Conservation (phyloP, 2,888 invertebrate genomes). For the Xestia rhomboidea region DNA sequence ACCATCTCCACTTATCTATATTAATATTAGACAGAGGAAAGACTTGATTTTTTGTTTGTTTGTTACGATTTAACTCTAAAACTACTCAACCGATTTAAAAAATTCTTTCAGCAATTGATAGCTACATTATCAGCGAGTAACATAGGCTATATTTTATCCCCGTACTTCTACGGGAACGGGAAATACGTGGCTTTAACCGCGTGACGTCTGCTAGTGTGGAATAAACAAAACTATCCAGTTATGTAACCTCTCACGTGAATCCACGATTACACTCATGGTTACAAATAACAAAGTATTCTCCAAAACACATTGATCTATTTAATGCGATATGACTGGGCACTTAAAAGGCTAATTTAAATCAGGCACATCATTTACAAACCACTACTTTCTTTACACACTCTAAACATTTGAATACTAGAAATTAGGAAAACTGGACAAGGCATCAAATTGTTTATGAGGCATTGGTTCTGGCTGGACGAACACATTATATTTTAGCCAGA, state of each 20-base stretch:
- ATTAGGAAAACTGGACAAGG: slow-evolving; percentile 35
- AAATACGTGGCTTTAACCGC: too few species aligned
- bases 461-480: slow-evolving; percentile 64
- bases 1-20: slow-evolving; percentile 44
- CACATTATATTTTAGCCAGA: slow-evolving; percentile 77
- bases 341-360: slow-evolving; percentile 34
- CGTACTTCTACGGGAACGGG: too few species aligned
- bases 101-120: too few species aligned
- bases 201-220: too few species aligned
- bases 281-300: slow-evolving; percentile 25
- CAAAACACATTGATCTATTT: slow-evolving; percentile 26
- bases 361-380: slow-evolving; percentile 19
- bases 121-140: too few species aligned
- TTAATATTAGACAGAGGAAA: too few species aligned
- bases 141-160: too few species aligned
- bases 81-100: too few species aligned
- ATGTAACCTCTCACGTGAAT: slow-evolving; percentile 47
- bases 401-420: slow-evolving; percentile 28
- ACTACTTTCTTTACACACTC: slow-evolving; percentile 8
- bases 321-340: slow-evolving; percentile 20
- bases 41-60: too few species aligned
- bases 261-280: slow-evolving; percentile 39
- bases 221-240: slow-evolving; percentile 38
- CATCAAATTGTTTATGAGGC: slow-evolving; percentile 49
- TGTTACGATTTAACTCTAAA: too few species aligned